A percentile compares a stretch with the other conserved stretches of the same genome.
These are phyloP conservation scores for Patella vulgata DNA, from an alignment of 1,140 invertebrate genomes.

Conservation along the genomic window DNA sequence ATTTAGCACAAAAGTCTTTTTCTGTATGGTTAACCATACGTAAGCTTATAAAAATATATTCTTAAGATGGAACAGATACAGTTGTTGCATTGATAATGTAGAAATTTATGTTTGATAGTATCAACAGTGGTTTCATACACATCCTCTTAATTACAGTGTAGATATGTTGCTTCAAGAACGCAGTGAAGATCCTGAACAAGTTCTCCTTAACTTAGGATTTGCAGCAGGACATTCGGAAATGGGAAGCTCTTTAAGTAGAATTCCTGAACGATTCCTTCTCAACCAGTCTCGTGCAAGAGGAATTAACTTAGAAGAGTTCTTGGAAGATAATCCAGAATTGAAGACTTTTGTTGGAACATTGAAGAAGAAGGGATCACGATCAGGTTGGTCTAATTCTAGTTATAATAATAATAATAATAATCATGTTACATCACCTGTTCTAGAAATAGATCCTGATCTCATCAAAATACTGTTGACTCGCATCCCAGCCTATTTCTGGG, in stretches of 20 bases:
- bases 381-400: background rate
- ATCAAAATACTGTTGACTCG: too few species aligned
- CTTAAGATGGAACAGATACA: too few species aligned
- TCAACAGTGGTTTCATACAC: too few species aligned
- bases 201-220: constrained; percentile 37
- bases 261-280: constrained; percentile 36
- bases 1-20: too few species aligned
- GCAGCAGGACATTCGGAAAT: constrained; percentile 12
- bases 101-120: too few species aligned
- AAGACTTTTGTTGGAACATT: background rate
- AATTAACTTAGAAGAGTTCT: constrained; percentile 7
- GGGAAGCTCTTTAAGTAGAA: constrained; percentile 18
- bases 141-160: constrained; percentile 37
- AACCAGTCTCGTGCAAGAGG: constrained; percentile 11
- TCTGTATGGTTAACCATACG: too few species aligned
- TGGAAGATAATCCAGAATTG: constrained; percentile 20
- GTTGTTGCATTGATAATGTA: too few species aligned
- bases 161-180: constrained; percentile 40
- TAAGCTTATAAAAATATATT: too few species aligned
- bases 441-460: too few species aligned
- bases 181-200: constrained; percentile 35
- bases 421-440: too few species aligned
- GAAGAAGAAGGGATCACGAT: constrained; percentile 3
- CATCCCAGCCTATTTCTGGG: too few species aligned
- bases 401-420: too few species aligned